A percentile compares a stretch with the other conserved stretches of the same genome.
Evolutionary conservation across 2,888 invertebrate genomes (phyloP).

Genomic region (Lumbricus terrestris): DNA sequence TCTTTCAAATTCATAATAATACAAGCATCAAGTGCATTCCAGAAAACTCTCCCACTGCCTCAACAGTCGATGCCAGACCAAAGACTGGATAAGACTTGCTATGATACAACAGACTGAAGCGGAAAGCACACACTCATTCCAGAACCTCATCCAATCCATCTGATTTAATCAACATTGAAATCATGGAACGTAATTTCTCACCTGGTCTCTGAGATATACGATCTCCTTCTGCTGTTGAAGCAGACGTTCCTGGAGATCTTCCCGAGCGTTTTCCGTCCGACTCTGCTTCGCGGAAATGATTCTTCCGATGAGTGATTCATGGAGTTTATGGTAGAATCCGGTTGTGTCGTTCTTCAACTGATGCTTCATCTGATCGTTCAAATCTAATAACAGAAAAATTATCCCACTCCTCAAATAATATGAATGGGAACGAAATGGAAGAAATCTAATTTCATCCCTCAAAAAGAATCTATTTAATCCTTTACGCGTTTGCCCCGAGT

Average conservation of each 20-base stretch:
- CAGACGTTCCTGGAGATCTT: not conserved
- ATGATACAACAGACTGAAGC: too few species aligned
- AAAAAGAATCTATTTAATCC: too few species aligned
- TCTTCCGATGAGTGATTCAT: not conserved
- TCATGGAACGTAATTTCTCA: not conserved
- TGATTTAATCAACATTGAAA: not conserved
- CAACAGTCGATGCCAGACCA: too few species aligned
- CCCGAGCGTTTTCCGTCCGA: not conserved
- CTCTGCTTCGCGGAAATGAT: not conserved
- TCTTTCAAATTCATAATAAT: too few species aligned
- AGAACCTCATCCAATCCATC: too few species aligned
- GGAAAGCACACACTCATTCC: too few species aligned
- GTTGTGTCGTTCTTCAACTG: not conserved
- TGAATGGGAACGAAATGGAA: not conserved
- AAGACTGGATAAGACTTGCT: too few species aligned
- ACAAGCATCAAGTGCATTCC: not conserved
- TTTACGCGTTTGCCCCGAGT: too few species aligned
- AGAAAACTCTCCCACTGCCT: not conserved
- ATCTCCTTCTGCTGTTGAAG: not conserved
- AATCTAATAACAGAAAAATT: not conserved
- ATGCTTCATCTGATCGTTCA: not conserved
- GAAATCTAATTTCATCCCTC: too few species aligned
- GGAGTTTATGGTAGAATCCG: not conserved
- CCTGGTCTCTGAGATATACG: not conserved
- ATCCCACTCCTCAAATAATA: not conserved